phyloP scores from a whole-genome alignment of 1,140 invertebrate genomes.

The Drosophila carrolli region DNA sequence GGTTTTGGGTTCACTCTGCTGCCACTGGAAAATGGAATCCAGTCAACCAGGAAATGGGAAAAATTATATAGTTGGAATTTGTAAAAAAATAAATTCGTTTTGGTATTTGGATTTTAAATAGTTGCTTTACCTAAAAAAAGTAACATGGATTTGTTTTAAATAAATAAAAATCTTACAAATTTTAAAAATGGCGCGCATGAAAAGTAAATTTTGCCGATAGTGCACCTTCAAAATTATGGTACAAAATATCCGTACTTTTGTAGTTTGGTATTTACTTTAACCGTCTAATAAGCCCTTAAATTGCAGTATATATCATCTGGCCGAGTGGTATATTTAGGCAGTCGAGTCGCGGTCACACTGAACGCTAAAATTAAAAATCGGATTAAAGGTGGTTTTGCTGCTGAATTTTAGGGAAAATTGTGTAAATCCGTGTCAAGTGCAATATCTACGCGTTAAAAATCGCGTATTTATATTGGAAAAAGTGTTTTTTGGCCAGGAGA shows the following conservation, averaged over 20 bases:
- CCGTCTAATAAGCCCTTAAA: too few species aligned
- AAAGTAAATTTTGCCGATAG: too few species aligned
- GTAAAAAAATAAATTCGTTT: not conserved
- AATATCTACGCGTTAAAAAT: not conserved
- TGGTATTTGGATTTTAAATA: not conserved
- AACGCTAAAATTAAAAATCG: constrained; percentile 9
- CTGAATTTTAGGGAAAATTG: constrained; percentile 1
- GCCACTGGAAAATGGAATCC: constrained; percentile 35
- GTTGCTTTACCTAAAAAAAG: too few species aligned
- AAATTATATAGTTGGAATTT: constrained; percentile 30
- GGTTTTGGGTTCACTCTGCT: constrained; percentile 40
- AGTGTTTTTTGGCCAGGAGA: constrained; percentile 7
- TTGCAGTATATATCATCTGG: not conserved
- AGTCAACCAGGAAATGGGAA: constrained; percentile 29
- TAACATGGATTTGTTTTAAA: too few species aligned
- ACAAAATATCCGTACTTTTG: not conserved
- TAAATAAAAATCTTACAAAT: not conserved
- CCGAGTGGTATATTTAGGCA: not conserved
- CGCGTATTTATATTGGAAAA: not conserved
- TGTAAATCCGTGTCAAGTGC: constrained; percentile 9
- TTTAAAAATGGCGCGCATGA: not conserved
- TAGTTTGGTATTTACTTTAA: not conserved
- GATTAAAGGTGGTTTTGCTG: constrained; percentile 19
- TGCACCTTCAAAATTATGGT: too few species aligned
- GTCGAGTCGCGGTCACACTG: constrained; percentile 3